Percentiles rank a stretch among this genome's conserved stretches.
Evolutionary conservation across 2,888 invertebrate species (phyloP).

Genomic region (Arrhopalites spinosus): DNA sequence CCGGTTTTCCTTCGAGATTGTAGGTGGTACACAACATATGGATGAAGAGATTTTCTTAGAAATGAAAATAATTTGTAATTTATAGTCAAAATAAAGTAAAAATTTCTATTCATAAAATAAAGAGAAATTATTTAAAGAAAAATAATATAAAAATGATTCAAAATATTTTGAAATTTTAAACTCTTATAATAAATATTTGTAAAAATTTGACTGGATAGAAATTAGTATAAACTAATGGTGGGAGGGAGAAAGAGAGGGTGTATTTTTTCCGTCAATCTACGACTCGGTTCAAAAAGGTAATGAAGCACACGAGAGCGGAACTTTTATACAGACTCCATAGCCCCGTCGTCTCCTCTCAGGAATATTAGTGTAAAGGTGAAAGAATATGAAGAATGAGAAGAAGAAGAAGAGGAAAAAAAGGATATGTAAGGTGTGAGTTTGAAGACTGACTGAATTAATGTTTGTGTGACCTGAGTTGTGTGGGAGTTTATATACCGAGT

Average conservation of each 20-base stretch:
- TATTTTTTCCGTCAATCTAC: no score
- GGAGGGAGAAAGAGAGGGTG: background rate
- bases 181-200: background rate
- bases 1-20: no score
- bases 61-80: background rate
- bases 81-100: no score
- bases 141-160: no score
- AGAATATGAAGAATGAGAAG: constrained; percentile 30
- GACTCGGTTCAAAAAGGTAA: no score
- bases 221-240: background rate
- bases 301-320: constrained; percentile 28
- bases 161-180: no score
- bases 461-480: constrained; percentile 52
- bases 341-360: constrained; percentile 3
- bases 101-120: no score
- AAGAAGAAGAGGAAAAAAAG: constrained; percentile 8
- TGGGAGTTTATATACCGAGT: constrained; percentile 56
- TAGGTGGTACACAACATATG: no score
- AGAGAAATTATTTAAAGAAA: no score
- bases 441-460: constrained; percentile 53
- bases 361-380: constrained; percentile 28
- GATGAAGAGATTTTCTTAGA: no score
- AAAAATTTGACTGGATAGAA: background rate
- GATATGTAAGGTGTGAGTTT: constrained; percentile 43
- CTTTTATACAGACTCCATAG: constrained; percentile 12